Base-by-base conservation (phyloP, 2,113 vertebrate species). In the Aphelocoma coerulescens region DNA sequence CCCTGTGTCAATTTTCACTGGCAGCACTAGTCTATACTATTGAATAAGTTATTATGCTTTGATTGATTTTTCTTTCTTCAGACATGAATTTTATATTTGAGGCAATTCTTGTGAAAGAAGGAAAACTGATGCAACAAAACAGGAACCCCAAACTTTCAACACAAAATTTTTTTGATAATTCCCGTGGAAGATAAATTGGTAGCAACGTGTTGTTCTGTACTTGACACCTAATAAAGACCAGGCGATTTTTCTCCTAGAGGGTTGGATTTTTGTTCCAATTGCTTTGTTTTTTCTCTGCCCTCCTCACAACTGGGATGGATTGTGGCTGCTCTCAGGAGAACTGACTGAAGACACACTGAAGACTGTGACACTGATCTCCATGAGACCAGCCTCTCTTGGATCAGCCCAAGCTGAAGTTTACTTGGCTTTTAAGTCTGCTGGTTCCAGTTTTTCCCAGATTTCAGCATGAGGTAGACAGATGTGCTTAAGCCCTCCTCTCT, bases 41-140 rank as follows among this genome's bases (percentile, higher is more conserved):
- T 93, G 92, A 97, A 96, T 94, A 96, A 93, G 73, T 92, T 93
- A 96, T 96, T 96, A 91, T 49, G 33, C 28, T 84, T 93, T 81
- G 85, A 97, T 92, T 90, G 92, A 96, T 96, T 95, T 93, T 95
- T 78, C 57, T 69, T 88, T 90, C 79, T 93, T 81, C 57, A 75
- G 41, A 28, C 35, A 90, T 68, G 43, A 81, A 89, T 93, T 96
- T 93, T 94, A 57, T 86, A 93, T 90, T 83, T 91, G 55, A 92
- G n/a, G 39, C 58, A 92, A 90, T 86, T 95, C 55, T 68, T 85
- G 43, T 88, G 57, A 88, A 91, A 92, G 68, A 78, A 84, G 67
- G 26, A 71, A 77, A 91, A 93, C 23, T 14, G 49, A 43, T 80
- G 5, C 7, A 35, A 87, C 76, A 83, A 78, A 90, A 72, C 33